Conservation (phyloP, 1,140 invertebrate species). For the Leptonema lineaticorne region DNA sequence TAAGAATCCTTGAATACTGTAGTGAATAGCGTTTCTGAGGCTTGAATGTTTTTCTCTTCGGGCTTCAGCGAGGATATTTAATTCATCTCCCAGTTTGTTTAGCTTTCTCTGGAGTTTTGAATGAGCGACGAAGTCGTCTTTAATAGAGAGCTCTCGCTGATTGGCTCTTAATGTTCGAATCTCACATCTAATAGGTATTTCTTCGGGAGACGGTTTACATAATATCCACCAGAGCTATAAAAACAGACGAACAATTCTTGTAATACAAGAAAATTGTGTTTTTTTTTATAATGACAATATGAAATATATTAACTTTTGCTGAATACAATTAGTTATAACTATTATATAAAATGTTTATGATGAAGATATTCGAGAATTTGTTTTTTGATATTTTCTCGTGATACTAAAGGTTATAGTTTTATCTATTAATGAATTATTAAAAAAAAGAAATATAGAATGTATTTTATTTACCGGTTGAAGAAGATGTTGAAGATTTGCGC, state of each 20-base stretch:
- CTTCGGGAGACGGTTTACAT: conserved; percentile 46
- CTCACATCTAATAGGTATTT: conserved; percentile 46
- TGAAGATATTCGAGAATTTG: too few species aligned
- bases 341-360: too few species aligned
- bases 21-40: conserved; percentile 48
- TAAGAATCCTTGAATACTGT: conserved; percentile 47
- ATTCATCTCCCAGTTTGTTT: conserved; percentile 47
- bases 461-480: conserved; percentile 54
- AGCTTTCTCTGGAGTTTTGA: conserved; percentile 53
- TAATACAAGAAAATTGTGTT: too few species aligned
- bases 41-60: conserved; percentile 48
- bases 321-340: too few species aligned
- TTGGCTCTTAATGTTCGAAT: conserved; percentile 48
- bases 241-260: too few species aligned
- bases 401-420: too few species aligned
- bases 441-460: too few species aligned
- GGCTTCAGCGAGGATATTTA: conserved; percentile 48
- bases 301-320: too few species aligned
- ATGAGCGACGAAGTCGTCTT: conserved; percentile 55
- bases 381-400: too few species aligned
- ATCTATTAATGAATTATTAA: too few species aligned
- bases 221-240: conserved; percentile 52
- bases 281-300: too few species aligned
- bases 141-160: conserved; percentile 52
- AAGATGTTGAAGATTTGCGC: conserved; percentile 46